A percentile compares a stretch with the other conserved stretches of the same genome.
Evolutionary conservation across 2,113 vertebrate genomes (phyloP).

Genomic region (Trinectes maculatus): DNA sequence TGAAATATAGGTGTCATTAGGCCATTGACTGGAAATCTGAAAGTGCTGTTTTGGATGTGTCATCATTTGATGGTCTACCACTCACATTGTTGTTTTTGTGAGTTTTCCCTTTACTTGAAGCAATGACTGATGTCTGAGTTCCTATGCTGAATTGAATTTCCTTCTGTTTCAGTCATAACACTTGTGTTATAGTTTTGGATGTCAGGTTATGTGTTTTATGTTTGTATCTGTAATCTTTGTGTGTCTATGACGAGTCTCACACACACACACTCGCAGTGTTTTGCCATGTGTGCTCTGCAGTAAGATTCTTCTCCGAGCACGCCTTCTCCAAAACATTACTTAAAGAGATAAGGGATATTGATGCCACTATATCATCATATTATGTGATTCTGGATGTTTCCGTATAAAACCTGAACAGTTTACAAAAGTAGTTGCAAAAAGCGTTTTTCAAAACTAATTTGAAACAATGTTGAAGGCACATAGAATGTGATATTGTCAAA

Average conservation of each 20-base stretch:
- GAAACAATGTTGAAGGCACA: too few relatives aligned
- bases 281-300: neutral
- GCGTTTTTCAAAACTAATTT: too few relatives aligned
- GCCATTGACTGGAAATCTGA: constrained; percentile 19
- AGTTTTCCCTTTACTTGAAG: constrained; percentile 68
- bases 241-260: constrained; percentile 20
- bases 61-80: constrained; percentile 27
- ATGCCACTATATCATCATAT: neutral
- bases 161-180: constrained; percentile 1
- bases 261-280: constrained; percentile 29
- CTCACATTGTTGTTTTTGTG: constrained; percentile 12
- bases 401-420: neutral
- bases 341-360: neutral
- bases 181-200: constrained; percentile 3
- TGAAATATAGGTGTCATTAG: constrained; percentile 6
- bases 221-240: neutral
- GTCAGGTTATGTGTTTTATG: constrained; percentile 5
- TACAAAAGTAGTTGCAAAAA: neutral
- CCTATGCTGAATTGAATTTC: neutral
- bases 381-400: too few relatives aligned
- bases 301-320: neutral
- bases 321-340: neutral
- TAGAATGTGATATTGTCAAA: too few relatives aligned
- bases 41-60: constrained; percentile 22
- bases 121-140: constrained; percentile 23